Conservation (phyloP, 2,888 invertebrate genomes). For the Liopterus haemorrhoidalis region DNA sequence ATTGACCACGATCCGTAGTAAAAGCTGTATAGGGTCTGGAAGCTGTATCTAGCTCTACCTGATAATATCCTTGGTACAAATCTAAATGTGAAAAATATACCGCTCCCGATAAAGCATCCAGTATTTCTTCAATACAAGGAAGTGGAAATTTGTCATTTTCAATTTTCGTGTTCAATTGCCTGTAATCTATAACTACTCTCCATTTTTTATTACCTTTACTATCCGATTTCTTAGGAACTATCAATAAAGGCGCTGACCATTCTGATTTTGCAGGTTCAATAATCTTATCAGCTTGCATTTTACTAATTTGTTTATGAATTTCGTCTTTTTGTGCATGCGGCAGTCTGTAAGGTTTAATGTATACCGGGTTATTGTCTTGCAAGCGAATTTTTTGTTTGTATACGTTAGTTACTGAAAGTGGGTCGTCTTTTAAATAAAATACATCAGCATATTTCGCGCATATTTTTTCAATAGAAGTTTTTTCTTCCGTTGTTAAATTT, state of each 20-base stretch:
- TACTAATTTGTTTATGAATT: slow-evolving; percentile 15
- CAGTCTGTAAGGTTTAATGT: too few relatives aligned
- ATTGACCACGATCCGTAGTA: neutral
- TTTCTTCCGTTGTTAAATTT: neutral
- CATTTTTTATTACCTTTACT: slow-evolving; percentile 13
- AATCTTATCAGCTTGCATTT: slow-evolving; percentile 18
- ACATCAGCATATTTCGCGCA: slow-evolving; percentile 16
- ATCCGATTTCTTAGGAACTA: slow-evolving; percentile 10
- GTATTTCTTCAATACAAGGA: slow-evolving; percentile 4
- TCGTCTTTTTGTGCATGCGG: slow-evolving; percentile 14
- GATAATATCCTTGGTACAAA: slow-evolving; percentile 3
- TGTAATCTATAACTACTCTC: slow-evolving; percentile 23
- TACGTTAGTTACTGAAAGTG: too few relatives aligned
- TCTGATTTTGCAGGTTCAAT: slow-evolving; percentile 22
- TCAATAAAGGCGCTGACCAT: slow-evolving; percentile 19
- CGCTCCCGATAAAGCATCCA: neutral
- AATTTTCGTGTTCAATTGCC: slow-evolving; percentile 20
- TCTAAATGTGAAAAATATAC: slow-evolving; percentile 1
- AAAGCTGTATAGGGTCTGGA: slow-evolving; percentile 10
- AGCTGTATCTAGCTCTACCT: slow-evolving; percentile 4
- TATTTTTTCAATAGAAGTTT: neutral
- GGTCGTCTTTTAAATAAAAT: slow-evolving; percentile 27
- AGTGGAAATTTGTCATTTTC: slow-evolving; percentile 20
- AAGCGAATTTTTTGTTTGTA: slow-evolving; percentile 29
- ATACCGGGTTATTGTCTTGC: too few relatives aligned